Evolutionary conservation across 2,113 vertebrate genomes (phyloP).

Genomic region (Thamnaconus septentrionalis): DNA sequence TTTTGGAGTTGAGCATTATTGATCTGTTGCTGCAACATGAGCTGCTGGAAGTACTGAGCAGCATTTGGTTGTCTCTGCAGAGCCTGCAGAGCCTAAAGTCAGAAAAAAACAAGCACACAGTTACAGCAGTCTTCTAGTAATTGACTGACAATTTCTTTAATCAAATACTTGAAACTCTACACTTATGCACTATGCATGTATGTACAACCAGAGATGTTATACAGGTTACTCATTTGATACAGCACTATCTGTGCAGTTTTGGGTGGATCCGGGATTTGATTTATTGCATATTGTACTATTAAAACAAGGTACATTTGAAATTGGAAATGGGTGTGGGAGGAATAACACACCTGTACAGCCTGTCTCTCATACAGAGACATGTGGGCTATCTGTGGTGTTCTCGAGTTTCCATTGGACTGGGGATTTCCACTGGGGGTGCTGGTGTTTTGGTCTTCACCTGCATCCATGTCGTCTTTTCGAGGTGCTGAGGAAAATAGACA

Average conservation of each 20-base stretch:
- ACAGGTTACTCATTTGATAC: too few relatives aligned
- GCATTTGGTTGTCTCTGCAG: constrained; percentile 96
- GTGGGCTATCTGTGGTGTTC: constrained; percentile 90
- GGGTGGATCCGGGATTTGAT: too few relatives aligned
- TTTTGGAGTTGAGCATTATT: constrained; percentile 94
- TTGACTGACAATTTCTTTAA: too few relatives aligned
- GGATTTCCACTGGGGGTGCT: constrained; percentile 83
- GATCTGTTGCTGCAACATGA: constrained; percentile 98
- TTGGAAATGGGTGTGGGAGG: too few relatives aligned
- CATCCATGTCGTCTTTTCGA: constrained; percentile 82
- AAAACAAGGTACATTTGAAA: too few relatives aligned
- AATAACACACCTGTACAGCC: constrained; percentile 85
- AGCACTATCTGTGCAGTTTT: too few relatives aligned
- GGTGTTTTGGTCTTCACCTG: constrained; percentile 92
- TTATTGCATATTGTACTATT: too few relatives aligned
- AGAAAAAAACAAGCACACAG: neutral
- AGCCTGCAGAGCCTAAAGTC: constrained; percentile 89
- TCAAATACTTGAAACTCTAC: too few relatives aligned
- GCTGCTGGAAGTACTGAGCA: constrained; percentile 97
- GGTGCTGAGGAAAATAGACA: too few relatives aligned
- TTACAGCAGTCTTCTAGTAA: neutral
- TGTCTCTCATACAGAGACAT: constrained; percentile 97
- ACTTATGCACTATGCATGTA: too few relatives aligned
- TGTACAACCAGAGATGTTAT: too few relatives aligned
- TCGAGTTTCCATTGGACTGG: constrained; percentile 84